Evolutionary conservation across 2,797 vertebrate species (phyloP), one percentile per base, ranked within the genome.

Genomic region (Labroides dimidiatus): DNA sequence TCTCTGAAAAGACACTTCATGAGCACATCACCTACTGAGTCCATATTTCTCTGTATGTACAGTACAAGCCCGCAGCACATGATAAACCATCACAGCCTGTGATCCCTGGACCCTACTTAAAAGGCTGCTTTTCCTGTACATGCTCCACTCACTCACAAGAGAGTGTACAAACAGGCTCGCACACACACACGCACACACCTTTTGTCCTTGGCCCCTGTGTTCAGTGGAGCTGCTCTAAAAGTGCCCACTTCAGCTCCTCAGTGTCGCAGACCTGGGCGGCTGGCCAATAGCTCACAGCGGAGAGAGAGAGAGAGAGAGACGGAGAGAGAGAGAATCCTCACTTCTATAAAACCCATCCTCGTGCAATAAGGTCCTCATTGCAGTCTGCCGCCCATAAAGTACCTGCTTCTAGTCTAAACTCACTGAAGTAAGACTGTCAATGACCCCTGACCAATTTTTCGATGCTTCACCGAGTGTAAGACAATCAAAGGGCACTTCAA

Each of bases 231-330:
- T 62, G 78, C 74, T 87, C 78, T 84, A 81, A 91, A 91, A 92
- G 82, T 86, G 82, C 83, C 82, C 87, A 89, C 89, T 91, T 90
- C 87, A 93, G 90, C 87, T 91, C 55, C 67, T 70, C 61, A 14
- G 80, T 83, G 85, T 88, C 62, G 67, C 80, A 82, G 82, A 74
- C 79, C 81, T 64, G 83, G 88, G 91, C 90, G 49, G 12, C 6
- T 36, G 52, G 92, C 88, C 88, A 92, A 69, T 37, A 64, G 80
- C 78, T 88, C 85, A 86, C 78, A 86, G 69, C 70, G 64, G 33
- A 30, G 67, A 56, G 71, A 47, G 58, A 45, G 33, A 41, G 67
- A 23, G 43, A 61, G 43, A 66, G 55, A 43, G 41, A 76, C 37
- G 37, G 23, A 30, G 65, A 21, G 39, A 16, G 8, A 19, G 20